These are phyloP conservation scores for Drosophila santomea DNA, from an alignment of 1,140 invertebrate species.

Conservation along the genomic window DNA sequence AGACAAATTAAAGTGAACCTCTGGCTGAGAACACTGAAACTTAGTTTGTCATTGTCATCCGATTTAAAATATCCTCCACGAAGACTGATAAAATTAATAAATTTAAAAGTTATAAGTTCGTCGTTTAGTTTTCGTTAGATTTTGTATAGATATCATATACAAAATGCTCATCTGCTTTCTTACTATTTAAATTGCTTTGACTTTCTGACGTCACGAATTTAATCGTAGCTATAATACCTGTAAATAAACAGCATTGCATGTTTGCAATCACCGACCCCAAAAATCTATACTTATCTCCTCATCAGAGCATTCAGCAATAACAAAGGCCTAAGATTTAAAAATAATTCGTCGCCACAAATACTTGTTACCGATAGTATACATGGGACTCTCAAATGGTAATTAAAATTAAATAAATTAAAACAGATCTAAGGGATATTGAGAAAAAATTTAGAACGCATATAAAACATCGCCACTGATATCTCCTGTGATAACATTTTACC, in stretches of 20 bases:
- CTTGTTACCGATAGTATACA: no score
- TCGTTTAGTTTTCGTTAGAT: no score
- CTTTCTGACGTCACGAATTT: constrained; percentile 28
- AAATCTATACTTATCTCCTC: constrained; percentile 69
- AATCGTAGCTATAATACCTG: constrained; percentile 40
- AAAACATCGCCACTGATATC: no score
- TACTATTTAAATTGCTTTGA: background rate
- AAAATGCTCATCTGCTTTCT: background rate
- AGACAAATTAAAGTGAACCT: background rate
- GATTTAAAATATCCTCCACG: background rate
- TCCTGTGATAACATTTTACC: no score
- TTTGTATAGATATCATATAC: background rate
- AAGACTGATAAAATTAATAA: constrained; percentile 24
- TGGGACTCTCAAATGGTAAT: background rate
- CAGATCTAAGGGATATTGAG: no score
- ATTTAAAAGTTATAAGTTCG: background rate
- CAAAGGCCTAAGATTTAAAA: constrained; percentile 18
- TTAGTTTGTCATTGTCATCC: constrained; percentile 10
- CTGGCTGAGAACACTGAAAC: background rate
- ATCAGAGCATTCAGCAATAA: constrained; percentile 12
- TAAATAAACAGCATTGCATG: constrained; percentile 55
- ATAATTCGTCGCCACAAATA: no score
- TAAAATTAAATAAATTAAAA: background rate
- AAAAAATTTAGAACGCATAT: no score
- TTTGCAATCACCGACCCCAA: constrained; percentile 37